Evolutionary conservation across 1,140 invertebrate species (phyloP).

Genomic region (Drosophila gunungcola): DNA sequence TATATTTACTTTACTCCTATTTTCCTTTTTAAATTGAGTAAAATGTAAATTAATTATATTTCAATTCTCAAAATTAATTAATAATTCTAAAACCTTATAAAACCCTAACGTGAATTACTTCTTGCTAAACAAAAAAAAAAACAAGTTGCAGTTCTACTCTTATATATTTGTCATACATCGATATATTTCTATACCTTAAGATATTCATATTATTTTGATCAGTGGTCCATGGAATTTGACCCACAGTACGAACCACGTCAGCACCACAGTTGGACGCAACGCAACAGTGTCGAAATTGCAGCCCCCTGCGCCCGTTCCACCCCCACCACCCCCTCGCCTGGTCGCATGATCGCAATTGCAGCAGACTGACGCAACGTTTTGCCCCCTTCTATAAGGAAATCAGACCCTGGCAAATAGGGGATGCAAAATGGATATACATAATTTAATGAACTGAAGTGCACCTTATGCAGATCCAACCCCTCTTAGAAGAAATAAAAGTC

Average conservation of each 20-base stretch:
- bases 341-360: constrained; percentile 51
- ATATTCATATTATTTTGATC: not conserved
- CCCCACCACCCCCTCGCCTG: constrained; percentile 3
- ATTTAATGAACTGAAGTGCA: constrained; percentile 2
- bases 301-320: constrained; percentile 9
- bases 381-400: constrained; percentile 36
- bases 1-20: too few species aligned
- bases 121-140: too few species aligned
- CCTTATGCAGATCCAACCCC: constrained; percentile 2
- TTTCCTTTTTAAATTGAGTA: too few species aligned
- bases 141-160: too few species aligned
- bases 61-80: too few species aligned
- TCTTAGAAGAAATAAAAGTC: too few species aligned
- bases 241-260: constrained; percentile 29
- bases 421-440: constrained; percentile 13
- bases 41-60: too few species aligned
- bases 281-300: constrained; percentile 73
- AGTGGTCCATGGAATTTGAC: not conserved
- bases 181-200: too few species aligned
- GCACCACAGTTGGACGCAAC: constrained; percentile 57
- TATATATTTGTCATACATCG: too few species aligned
- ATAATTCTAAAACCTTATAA: too few species aligned
- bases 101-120: too few species aligned
- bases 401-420: constrained; percentile 12
- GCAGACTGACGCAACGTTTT: constrained; percentile 60